Evolutionary conservation across 2,113 vertebrate genomes (phyloP).

Genomic region (Piprites chloris): DNA sequence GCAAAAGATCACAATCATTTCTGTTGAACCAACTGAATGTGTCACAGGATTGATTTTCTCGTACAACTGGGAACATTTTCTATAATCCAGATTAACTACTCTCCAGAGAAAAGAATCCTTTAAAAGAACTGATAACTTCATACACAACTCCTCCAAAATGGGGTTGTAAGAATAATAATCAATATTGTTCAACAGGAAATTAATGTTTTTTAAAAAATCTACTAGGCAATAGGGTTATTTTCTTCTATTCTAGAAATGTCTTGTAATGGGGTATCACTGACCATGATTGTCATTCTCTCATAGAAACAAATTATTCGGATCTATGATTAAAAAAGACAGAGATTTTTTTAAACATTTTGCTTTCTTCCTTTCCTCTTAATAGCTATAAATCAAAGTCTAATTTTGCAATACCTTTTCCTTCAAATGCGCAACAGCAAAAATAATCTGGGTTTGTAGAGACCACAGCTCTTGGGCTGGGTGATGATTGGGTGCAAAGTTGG

Average conservation of each 20-base stretch:
- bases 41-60: constrained; percentile 14
- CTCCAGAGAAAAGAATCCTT: not conserved
- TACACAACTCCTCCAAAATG: not conserved
- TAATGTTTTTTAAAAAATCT: not conserved
- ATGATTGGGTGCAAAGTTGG: not conserved
- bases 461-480: not conserved
- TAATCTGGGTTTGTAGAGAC: not conserved
- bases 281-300: not conserved
- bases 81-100: constrained; percentile 4
- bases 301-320: not conserved
- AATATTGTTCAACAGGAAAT: constrained; percentile 15
- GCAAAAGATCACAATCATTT: not conserved
- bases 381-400: not conserved
- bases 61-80: not conserved
- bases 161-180: not conserved
- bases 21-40: not conserved
- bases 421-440: not conserved
- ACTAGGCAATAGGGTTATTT: not conserved
- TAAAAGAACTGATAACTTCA: not conserved
- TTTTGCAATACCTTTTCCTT: not conserved
- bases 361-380: not conserved
- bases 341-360: not conserved
- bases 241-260: constrained; percentile 7
- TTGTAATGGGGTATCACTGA: not conserved
- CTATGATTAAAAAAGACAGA: not conserved